Conservation (phyloP, 2,113 vertebrate species). For the Scatophagus argus region DNA sequence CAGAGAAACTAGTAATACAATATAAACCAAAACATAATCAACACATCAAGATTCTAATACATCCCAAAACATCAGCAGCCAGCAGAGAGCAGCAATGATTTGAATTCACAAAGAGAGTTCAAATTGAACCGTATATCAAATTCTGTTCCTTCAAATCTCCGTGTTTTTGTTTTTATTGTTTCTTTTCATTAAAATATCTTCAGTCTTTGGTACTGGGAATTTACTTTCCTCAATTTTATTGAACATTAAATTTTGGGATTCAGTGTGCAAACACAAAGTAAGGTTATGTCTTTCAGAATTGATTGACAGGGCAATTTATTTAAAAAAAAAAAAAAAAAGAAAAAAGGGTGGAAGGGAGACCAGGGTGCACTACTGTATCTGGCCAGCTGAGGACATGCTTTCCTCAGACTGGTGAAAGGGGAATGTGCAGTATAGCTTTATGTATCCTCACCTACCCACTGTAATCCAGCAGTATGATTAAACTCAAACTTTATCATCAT, state of each 20-base stretch:
- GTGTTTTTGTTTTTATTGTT: too few species aligned
- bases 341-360: too few species aligned
- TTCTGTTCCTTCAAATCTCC: too few species aligned
- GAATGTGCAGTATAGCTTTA: conserved; percentile 18
- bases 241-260: neutral
- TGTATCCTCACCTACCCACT: conserved; percentile 19
- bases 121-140: too few species aligned
- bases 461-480: conserved; percentile 12
- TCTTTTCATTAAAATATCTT: too few species aligned
- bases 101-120: too few species aligned
- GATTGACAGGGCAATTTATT: conserved; percentile 16
- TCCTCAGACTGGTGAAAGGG: conserved; percentile 65
- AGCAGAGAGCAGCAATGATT: too few species aligned
- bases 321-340: neutral
- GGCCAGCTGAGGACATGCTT: conserved; percentile 82
- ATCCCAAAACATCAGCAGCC: too few species aligned
- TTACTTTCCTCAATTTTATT: too few species aligned
- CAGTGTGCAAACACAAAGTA: neutral
- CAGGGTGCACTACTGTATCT: conserved; percentile 72
- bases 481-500: neutral
- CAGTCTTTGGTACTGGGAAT: too few species aligned
- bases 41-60: too few species aligned
- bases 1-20: neutral
- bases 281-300: conserved; percentile 3
- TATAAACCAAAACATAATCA: too few species aligned